Percentiles rank a stretch among this genome's conserved stretches.
These are phyloP conservation scores for Etia nguti DNA, from an alignment of 2,113 vertebrate genomes.

Conservation along the genomic window DNA sequence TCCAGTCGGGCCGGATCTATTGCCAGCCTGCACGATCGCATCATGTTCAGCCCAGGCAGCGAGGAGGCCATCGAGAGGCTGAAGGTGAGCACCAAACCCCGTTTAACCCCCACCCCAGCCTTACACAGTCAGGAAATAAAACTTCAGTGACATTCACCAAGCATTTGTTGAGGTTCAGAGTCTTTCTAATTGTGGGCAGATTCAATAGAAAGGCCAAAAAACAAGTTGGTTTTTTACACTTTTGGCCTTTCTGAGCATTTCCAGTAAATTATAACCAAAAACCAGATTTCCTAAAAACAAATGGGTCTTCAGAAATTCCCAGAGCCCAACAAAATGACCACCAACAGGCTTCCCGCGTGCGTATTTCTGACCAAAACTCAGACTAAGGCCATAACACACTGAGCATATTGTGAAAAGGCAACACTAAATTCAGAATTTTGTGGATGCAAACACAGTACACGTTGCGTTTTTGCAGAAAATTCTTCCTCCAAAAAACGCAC, in stretches of 20 bases:
- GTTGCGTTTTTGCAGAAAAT: neutral
- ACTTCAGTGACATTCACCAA: neutral
- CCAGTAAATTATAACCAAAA: neutral
- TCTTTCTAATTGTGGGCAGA: neutral
- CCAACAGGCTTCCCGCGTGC: neutral
- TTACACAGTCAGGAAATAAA: neutral
- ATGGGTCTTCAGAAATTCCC: neutral
- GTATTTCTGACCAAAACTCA: neutral
- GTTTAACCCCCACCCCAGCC: neutral
- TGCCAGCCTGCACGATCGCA: constrained; percentile 90
- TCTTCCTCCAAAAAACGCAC: too few relatives aligned
- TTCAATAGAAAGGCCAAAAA: neutral
- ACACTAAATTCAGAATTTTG: neutral
- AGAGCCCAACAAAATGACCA: neutral
- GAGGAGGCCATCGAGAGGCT: constrained; percentile 96
- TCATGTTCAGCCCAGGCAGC: constrained; percentile 91
- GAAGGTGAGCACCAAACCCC: constrained; percentile 75
- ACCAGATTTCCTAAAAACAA: neutral
- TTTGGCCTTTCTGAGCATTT: neutral
- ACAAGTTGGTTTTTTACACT: neutral
- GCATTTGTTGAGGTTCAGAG: neutral
- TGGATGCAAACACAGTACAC: neutral
- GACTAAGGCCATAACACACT: neutral
- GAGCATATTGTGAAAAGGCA: neutral
- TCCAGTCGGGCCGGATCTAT: constrained; percentile 93